Evolutionary conservation across 2,113 vertebrate species (phyloP).

Genomic region (Podarcis cretensis): DNA sequence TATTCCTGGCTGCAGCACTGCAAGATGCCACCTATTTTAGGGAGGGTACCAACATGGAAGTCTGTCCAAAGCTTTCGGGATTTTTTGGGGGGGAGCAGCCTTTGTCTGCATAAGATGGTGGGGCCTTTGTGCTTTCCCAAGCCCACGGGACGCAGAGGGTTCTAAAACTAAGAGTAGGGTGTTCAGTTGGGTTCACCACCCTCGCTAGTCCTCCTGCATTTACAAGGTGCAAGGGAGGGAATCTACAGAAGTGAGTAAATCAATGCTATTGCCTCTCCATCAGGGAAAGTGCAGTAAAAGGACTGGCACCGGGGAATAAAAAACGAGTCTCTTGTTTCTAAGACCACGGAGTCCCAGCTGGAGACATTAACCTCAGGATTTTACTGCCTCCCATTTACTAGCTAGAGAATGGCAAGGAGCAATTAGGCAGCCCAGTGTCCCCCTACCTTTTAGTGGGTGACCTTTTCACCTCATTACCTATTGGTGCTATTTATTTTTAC

Average conservation of each 20-base stretch:
- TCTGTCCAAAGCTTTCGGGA: background rate
- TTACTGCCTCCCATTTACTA: background rate
- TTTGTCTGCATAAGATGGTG: background rate
- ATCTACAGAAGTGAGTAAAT: background rate
- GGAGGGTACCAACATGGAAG: background rate
- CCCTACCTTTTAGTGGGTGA: constrained; percentile 49
- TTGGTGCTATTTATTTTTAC: constrained; percentile 63
- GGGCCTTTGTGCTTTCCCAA: background rate
- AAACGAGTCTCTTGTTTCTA: background rate
- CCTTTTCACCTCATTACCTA: constrained; percentile 64
- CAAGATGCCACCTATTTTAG: background rate
- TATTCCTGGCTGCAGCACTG: background rate
- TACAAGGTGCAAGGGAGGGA: background rate
- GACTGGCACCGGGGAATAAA: constrained; percentile 1
- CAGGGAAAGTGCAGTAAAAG: constrained; percentile 6
- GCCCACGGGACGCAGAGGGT: background rate
- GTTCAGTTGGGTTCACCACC: background rate
- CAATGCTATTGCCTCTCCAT: background rate
- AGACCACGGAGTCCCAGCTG: background rate
- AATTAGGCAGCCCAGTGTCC: background rate
- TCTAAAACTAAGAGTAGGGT: background rate
- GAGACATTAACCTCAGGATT: constrained; percentile 31
- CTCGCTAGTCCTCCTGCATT: background rate
- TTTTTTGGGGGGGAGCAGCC: no score
- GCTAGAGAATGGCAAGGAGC: constrained; percentile 6